Evolutionary conservation across 2,113 vertebrate species (phyloP), one percentile per base, ranked within the genome.

Genomic region (Neolamprologus sp.): DNA sequence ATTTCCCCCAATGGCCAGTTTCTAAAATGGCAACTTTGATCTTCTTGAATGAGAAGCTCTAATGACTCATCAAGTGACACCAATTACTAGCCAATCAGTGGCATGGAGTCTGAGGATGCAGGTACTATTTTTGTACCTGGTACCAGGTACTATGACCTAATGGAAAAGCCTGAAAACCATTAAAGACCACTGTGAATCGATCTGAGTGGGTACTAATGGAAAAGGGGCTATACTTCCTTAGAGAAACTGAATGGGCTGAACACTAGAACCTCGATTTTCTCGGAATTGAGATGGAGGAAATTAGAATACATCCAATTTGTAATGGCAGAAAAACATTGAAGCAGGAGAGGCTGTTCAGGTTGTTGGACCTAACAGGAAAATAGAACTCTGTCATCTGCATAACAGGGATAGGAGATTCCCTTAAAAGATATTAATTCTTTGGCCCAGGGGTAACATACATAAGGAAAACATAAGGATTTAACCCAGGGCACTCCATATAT

Each of bases 261-360:
- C 1, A 58, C 57, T 58, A 58, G 14, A 58, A 60, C 14, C 26
- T 60, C 3, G 0, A 17, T 60, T 17, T 60, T 60, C 3, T 28
- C 3, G 0, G 57, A 60, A 60, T 17, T 31, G 57, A 60, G 14
- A 31, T 60, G 26, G 57, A 60, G 8, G 26, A 60, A 60, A 31
- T 60, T 10, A 10, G 8, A 31, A 60, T 60, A 60, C 57, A 60
- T 60, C 57, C 8, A 60, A 31, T 31, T 60, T 60, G 26, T 60
- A 60, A 60, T 60, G 57, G 57, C 57, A 60, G 57, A 60, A 17
- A 60, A 60, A 60, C 8, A 60, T 9, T 60, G 14, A 60, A 26
- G 57, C 57, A 60, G 57, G 57, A 60, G 54, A 55, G 54, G 26
- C 0, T 31, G 14, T 17, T 60, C 26, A 4, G 57, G 26, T 60